Percentiles rank a stretch among this genome's conserved stretches.
Conservation (phyloP, 2,113 vertebrate genomes). For the Myrmecophaga tridactyla region DNA sequence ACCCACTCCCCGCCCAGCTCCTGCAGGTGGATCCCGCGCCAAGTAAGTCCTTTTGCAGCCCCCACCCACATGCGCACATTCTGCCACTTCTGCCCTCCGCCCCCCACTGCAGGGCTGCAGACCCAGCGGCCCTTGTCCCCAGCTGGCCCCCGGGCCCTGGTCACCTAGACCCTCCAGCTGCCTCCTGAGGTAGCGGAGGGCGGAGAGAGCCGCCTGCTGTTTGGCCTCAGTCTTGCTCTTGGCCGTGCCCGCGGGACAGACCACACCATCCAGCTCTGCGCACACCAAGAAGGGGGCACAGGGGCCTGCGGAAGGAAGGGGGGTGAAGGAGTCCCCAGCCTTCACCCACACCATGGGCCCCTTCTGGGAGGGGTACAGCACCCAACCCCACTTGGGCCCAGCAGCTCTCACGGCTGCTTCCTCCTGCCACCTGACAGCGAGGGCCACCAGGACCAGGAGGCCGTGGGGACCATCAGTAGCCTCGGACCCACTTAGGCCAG, state of each 20-base stretch:
- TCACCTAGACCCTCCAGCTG: slow-evolving; percentile 37
- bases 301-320: slow-evolving; percentile 28
- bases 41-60: background rate
- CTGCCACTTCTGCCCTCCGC: background rate
- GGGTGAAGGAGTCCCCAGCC: background rate
- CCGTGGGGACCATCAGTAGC: rapidly evolving
- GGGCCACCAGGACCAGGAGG: background rate
- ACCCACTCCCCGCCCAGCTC: background rate
- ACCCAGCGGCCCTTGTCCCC: background rate
- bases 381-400: background rate
- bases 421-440: background rate
- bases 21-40: background rate
- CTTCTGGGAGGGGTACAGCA: background rate
- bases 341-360: rapidly evolving
- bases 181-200: slow-evolving; percentile 27
- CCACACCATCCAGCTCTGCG: slow-evolving; percentile 54
- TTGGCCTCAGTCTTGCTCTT: slow-evolving; percentile 44
- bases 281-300: slow-evolving; percentile 28
- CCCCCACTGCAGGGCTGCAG: rapidly evolving
- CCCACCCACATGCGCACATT: background rate
- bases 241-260: background rate
- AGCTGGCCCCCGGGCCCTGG: too few relatives aligned
- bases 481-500: rapidly evolving
- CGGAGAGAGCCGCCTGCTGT: slow-evolving; percentile 16
- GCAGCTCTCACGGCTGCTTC: background rate